Evolutionary conservation across 2,113 vertebrate genomes (phyloP).

Genomic region (Rutilus rutilus): DNA sequence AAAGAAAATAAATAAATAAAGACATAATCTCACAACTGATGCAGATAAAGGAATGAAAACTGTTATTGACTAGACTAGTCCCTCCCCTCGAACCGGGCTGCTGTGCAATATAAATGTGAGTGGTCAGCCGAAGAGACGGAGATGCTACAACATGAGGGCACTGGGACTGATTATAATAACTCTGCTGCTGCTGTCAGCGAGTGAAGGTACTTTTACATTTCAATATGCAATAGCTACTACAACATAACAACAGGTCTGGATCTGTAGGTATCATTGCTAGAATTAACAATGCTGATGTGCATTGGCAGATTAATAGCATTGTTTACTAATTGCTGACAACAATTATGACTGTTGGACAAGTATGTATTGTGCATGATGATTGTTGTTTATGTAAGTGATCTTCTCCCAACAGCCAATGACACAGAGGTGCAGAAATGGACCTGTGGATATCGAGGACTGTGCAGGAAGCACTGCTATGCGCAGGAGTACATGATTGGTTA

Average conservation of each 20-base stretch:
- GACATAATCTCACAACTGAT: neutral
- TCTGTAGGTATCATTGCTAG: neutral
- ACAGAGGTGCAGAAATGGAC: slow-evolving; percentile 45
- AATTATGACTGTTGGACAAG: neutral
- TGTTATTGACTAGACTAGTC: slow-evolving; percentile 7
- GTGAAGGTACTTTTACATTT: slow-evolving; percentile 23
- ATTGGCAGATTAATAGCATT: neutral
- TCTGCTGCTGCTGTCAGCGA: slow-evolving; percentile 55
- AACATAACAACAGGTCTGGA: neutral
- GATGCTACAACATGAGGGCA: slow-evolving; percentile 38
- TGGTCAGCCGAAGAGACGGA: slow-evolving; percentile 7
- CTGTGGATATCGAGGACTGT: slow-evolving; percentile 56
- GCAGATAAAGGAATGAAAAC: neutral
- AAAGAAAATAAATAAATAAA: neutral
- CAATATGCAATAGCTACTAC: neutral
- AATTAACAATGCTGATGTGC: neutral
- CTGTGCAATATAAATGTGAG: slow-evolving; percentile 50
- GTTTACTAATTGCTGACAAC: neutral
- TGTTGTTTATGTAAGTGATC: neutral
- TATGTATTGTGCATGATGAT: neutral
- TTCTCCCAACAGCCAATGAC: slow-evolving; percentile 39
- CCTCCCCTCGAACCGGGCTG: slow-evolving; percentile 29
- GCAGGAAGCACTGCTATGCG: slow-evolving; percentile 55
- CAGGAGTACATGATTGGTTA: slow-evolving; percentile 57
- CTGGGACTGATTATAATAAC: slow-evolving; percentile 45